phyloP scores from a whole-genome alignment of 1,140 invertebrate species.

The Lordiphosa stackelbergi region DNA sequence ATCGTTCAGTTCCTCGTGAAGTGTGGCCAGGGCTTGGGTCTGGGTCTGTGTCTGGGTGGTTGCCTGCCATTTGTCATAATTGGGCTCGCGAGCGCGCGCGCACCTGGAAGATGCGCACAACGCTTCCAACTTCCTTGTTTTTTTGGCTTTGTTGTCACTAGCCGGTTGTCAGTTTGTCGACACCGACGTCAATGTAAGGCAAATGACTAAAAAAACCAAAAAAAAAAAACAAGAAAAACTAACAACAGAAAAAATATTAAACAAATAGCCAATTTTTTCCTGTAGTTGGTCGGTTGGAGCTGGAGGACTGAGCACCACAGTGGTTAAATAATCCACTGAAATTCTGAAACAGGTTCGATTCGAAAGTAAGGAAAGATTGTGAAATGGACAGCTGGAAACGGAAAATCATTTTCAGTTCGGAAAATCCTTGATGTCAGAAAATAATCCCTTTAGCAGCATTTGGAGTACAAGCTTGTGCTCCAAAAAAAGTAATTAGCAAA shows the following conservation, averaged over 20 bases:
- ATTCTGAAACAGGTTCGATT: too few relatives aligned
- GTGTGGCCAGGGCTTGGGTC: constrained; percentile 13
- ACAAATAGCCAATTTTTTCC: constrained; percentile 6
- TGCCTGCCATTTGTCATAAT: constrained; percentile 62
- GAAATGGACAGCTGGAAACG: too few relatives aligned
- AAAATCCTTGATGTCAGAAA: too few relatives aligned
- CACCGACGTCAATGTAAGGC: constrained; percentile 37
- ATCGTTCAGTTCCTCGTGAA: constrained; percentile 43
- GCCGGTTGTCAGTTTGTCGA: constrained; percentile 22
- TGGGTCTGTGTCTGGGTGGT: neutral
- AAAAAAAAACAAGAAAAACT: too few relatives aligned
- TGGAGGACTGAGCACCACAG: neutral
- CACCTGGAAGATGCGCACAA: constrained; percentile 44
- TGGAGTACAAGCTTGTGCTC: too few relatives aligned
- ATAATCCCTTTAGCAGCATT: too few relatives aligned
- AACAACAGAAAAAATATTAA: constrained; percentile 21
- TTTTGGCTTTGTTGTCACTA: constrained; percentile 45
- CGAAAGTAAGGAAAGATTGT: too few relatives aligned
- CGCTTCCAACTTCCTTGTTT: constrained; percentile 56
- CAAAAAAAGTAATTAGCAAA: too few relatives aligned
- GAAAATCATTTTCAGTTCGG: too few relatives aligned
- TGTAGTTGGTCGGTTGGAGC: too few relatives aligned
- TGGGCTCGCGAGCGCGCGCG: constrained; percentile 58
- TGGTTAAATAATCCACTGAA: too few relatives aligned
- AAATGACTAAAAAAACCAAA: constrained; percentile 37